These are phyloP conservation scores for Falco naumanni DNA, from an alignment of 2,797 vertebrate genomes.

Conservation along the genomic window DNA sequence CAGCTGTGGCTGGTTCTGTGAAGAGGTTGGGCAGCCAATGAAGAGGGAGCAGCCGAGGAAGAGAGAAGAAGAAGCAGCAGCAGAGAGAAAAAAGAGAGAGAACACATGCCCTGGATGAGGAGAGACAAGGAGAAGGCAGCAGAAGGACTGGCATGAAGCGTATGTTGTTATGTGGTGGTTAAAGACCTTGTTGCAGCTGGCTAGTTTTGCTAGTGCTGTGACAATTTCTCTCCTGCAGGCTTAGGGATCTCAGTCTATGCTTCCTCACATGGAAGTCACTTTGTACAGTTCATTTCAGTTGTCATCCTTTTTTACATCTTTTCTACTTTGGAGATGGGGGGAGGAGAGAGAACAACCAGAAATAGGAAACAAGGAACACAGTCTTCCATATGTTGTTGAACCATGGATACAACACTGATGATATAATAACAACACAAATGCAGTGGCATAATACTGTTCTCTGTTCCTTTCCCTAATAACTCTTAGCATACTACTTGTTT, in stretches of 20 bases:
- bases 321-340: neutral
- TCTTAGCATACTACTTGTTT: neutral
- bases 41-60: too few species aligned
- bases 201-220: too few species aligned
- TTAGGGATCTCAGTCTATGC: neutral
- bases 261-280: neutral
- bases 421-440: neutral
- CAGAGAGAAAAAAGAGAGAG: too few species aligned
- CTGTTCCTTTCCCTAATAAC: neutral
- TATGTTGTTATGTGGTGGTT: too few species aligned
- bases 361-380: neutral
- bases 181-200: too few species aligned
- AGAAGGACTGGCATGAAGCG: too few species aligned
- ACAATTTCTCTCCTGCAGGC: neutral
- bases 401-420: neutral
- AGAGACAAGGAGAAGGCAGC: too few species aligned
- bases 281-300: neutral
- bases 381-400: neutral
- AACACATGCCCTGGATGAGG: too few species aligned
- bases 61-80: too few species aligned
- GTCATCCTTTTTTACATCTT: neutral
- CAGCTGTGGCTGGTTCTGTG: too few species aligned
- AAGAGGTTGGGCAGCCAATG: too few species aligned
- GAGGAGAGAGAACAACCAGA: neutral
- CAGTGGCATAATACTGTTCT: neutral